Base-by-base conservation (phyloP, 2,888 invertebrate species). In the Pardosa pseudoannulata region DNA sequence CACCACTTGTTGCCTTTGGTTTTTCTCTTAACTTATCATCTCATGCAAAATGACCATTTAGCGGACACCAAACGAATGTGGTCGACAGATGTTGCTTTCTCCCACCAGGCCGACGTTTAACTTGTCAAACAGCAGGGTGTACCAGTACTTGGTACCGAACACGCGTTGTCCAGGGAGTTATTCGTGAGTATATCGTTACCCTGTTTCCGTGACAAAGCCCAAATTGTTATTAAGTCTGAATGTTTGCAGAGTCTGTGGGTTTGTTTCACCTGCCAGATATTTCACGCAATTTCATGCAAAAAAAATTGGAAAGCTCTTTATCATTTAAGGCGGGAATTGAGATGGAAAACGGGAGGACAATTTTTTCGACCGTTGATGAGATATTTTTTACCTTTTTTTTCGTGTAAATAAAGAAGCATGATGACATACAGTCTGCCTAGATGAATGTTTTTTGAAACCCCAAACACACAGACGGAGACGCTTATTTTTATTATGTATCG, bases 31-130 rank as follows among this genome's bases (percentile, higher is more conserved):
- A 36, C 5, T n/a, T 36, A 36, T 36, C 9, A 7, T 36, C 36
- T 36, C 36, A 36, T 85, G 83, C 83, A 85, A 85, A 85, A 29
- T 73, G 73, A 39, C 78, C 68, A 78, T 85, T 78, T 78, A 29
- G 2, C 46, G 16, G 16, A 46, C 5, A 56, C 56, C 23, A 56
- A 56, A 19, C 56, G n/a, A 32, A 31, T 72, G 9, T 39, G n/a
- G n/a, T n/a, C 31, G 36, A 29, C 83, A 85, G 83, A 78, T 85
- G 83, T 78, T 23, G 64, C 19, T 28, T 68, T 85, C 56, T 79
- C 78, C 78, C 78, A 85, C 73, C 71, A 16, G 28, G 68, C 36
- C 28, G 68, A 62, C 80, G 46, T 75, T 70, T 67, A 19, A 23
- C 28, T 31, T 85, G 78, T 79, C 83, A 78, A 73, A 62, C 70